Base-by-base conservation (phyloP, 2,113 vertebrate species). In the Planiliza haematocheilus region DNA sequence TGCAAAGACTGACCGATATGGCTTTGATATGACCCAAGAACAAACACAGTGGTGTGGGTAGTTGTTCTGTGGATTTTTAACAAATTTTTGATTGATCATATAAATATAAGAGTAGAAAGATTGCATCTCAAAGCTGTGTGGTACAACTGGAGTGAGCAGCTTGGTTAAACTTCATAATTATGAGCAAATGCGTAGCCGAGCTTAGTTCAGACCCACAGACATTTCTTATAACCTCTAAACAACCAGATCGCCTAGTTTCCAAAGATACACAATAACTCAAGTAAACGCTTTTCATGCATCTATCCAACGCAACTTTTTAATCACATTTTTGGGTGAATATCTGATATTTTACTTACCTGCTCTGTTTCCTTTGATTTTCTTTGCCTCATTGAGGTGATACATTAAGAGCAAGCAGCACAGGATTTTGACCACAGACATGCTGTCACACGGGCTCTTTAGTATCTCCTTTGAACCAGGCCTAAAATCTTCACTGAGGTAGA, bases 371-470 rank as follows among this genome's bases (percentile, higher is more conserved):
- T 64, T 87, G 56, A 61, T 72, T 89, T 55, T 92, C 78, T 66
- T 91, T 10, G 77, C 91, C 38, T 89, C 86, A 64, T 10, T 71
- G 61, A 91, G 79, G 52, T 86, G 82, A 81, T 8, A 70, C 2
- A 56, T 82, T 52, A 91, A 53, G 62, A 93, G 86, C 57, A 93
- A 63, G 69, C 73, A 88, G 52, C 74, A 89, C 38, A 94, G 38
- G 71, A 87, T 34, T 79, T 77, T 90, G 30, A 86, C 3, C 61
- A 82, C 59, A 61, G 73, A 81, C 93, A 92, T 92, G 75, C 41
- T 18, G 65, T 46, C 10, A 18, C 37, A 65, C 55, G 16, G 30
- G 48, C 34, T 36, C 16, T 34, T 39, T 62, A 16, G 17, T 21
- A 52, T n/a, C 17, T 69, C 74, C 61, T 50, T 38, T 17, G 12